Percentiles rank a stretch among this genome's conserved stretches.
These are phyloP conservation scores for Verasper variegatus DNA, from an alignment of 2,113 vertebrate genomes.

Conservation along the genomic window DNA sequence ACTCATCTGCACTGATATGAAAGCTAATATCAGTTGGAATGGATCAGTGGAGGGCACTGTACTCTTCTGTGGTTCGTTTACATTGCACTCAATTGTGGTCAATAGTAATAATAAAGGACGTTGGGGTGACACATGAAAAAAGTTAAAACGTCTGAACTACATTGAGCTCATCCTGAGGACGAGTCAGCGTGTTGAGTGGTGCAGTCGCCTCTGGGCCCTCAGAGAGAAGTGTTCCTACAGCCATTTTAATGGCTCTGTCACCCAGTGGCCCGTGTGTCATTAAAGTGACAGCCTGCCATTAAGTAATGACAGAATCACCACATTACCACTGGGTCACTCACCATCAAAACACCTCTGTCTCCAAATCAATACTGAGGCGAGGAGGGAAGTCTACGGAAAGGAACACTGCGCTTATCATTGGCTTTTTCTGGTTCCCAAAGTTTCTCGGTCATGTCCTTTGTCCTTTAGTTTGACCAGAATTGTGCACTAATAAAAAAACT, in stretches of 20 bases:
- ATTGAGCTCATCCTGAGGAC: constrained; percentile 23
- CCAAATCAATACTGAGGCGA: constrained; percentile 58
- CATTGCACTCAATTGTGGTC: constrained; percentile 28
- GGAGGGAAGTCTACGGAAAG: constrained; percentile 18
- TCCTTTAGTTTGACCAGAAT: constrained; percentile 26
- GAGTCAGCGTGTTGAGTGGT: background rate
- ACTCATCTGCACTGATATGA: constrained; percentile 23
- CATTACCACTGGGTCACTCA: constrained; percentile 67
- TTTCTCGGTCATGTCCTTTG: constrained; percentile 11
- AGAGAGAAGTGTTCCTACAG: constrained; percentile 43
- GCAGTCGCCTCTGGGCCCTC: constrained; percentile 28
- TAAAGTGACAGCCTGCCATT: constrained; percentile 68
- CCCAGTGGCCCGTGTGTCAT: constrained; percentile 59
- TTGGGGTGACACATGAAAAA: background rate
- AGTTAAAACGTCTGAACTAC: constrained; percentile 18
- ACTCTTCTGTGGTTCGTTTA: constrained; percentile 25
- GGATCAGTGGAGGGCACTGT: background rate
- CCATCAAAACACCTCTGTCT: constrained; percentile 46
- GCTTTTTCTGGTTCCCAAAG: constrained; percentile 23
- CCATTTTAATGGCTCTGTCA: constrained; percentile 54
- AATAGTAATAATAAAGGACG: constrained; percentile 23
- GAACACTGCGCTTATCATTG: constrained; percentile 39
- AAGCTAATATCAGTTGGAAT: constrained; percentile 33
- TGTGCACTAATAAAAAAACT: constrained; percentile 29
- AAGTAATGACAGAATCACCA: constrained; percentile 69